phyloP scores from a whole-genome alignment of 2,113 vertebrate genomes.

The Semnornis frantzii region DNA sequence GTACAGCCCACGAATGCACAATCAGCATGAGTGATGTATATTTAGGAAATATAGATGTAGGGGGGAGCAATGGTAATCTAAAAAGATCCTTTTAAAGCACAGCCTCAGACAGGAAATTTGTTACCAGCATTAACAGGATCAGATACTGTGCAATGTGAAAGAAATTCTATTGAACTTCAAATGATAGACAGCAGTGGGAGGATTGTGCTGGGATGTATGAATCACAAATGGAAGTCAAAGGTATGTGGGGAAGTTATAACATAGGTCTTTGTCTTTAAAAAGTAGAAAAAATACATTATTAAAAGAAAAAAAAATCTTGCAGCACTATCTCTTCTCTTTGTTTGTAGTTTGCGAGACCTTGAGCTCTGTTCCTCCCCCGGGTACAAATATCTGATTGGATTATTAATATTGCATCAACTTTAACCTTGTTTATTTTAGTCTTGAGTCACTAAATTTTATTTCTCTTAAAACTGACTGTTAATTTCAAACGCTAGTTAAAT shows the following conservation, averaged over 20 bases:
- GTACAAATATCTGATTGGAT: conserved; percentile 62
- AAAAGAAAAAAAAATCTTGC: not conserved
- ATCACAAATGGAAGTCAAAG: not conserved
- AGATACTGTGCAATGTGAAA: not conserved
- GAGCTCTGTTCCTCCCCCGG: conserved; percentile 69
- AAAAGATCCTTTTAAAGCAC: not conserved
- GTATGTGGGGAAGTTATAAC: not conserved
- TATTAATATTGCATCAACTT: conserved; percentile 73
- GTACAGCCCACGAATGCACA: not conserved
- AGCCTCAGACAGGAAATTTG: not conserved
- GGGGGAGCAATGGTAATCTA: not conserved
- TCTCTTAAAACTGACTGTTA: conserved; percentile 7
- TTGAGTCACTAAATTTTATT: conserved; percentile 31
- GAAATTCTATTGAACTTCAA: not conserved
- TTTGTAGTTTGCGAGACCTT: conserved; percentile 64
- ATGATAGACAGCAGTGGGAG: not conserved
- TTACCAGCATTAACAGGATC: not conserved
- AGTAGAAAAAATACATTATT: not conserved
- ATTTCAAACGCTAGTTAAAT: not conserved
- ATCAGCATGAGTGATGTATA: not conserved
- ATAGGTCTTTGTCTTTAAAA: not conserved
- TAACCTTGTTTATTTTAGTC: conserved; percentile 53
- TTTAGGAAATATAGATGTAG: not conserved
- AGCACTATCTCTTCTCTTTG: conserved; percentile 20
- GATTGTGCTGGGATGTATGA: not conserved